Conservation (phyloP, 2,113 vertebrate genomes). For the Calonectris borealis region DNA sequence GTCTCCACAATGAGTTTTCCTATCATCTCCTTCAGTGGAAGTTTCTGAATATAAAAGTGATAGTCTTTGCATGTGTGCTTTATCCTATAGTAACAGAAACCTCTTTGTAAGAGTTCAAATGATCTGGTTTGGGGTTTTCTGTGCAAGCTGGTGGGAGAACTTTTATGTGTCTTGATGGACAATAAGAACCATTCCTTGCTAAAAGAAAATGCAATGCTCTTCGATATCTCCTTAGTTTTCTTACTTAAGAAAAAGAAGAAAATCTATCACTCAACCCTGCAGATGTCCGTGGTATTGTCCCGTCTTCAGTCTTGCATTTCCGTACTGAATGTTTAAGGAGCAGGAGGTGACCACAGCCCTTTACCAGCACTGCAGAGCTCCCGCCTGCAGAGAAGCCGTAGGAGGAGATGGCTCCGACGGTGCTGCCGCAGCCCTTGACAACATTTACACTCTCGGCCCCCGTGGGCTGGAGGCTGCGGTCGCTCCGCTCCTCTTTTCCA, state of each 20-base stretch:
- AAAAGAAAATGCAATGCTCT: neutral
- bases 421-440: neutral
- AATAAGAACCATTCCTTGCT: neutral
- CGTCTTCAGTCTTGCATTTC: neutral
- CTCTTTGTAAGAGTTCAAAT: neutral
- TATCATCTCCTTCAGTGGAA: neutral
- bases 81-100: neutral
- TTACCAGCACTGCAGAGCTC: neutral
- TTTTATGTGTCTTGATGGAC: neutral
- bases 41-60: neutral
- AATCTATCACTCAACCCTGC: too few species aligned
- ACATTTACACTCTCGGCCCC: neutral
- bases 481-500: neutral
- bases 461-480: neutral
- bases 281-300: accelerated
- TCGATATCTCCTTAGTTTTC: neutral
- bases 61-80: neutral
- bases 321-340: neutral
- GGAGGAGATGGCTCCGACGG: neutral
- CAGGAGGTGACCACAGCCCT: neutral
- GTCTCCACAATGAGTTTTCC: neutral
- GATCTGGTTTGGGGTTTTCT: neutral
- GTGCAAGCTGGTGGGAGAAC: neutral
- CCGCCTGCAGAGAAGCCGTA: neutral
- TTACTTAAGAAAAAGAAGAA: neutral